Base-by-base conservation (phyloP, 30 jellyfish, hydroid and myxozoan species). In the Phacellophora camtschatica region DNA sequence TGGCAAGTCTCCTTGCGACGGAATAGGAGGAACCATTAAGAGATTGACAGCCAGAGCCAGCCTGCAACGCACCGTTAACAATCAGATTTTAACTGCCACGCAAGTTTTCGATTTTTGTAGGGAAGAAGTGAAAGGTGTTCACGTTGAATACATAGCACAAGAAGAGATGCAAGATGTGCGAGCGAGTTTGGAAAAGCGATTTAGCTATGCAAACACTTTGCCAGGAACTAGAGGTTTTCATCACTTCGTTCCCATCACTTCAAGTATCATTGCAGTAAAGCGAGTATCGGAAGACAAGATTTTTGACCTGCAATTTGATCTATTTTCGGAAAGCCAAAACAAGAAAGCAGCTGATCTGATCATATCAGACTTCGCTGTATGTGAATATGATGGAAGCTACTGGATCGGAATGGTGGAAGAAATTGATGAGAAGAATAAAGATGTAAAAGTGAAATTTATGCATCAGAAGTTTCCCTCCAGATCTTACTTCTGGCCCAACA, bases 1-100 rank as follows among this genome's bases (percentile, higher is more conserved):
- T 63, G 92, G 87, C 16, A 85, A 67, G 85, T 80, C 82, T 24
- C 94, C 94, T 2, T 86, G 94, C 62, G 92, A 86, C 55, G 94
- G 96, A 15, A 75, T 86, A 18, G 87, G 88, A 16, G 94, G 88
- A n/a, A 74, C 94, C 1, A 94, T 86, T 16, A 86, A 86, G 70
- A 27, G 70, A 9, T 49, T 83, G 64, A 61, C 71, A 20, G 76
- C 85, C 19, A 61, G 54, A 54, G 95, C 91, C 39, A 84, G 91
- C 50, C 68, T 84, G 84, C 95, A 71, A 33, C 51, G 74, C 23
- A 55, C 57, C 5, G 19, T 41, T 7, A 29, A 42, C 24, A 29
- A 77, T 11, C 72, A 56, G n/a, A 86, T 74, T 18, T 34, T 75
- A 5, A 36, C 65, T 24, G 50, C 80, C 19, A 0, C n/a, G 69